Conservation (phyloP, 2,113 vertebrate species). For the Phalacrocorax aristotelis region DNA sequence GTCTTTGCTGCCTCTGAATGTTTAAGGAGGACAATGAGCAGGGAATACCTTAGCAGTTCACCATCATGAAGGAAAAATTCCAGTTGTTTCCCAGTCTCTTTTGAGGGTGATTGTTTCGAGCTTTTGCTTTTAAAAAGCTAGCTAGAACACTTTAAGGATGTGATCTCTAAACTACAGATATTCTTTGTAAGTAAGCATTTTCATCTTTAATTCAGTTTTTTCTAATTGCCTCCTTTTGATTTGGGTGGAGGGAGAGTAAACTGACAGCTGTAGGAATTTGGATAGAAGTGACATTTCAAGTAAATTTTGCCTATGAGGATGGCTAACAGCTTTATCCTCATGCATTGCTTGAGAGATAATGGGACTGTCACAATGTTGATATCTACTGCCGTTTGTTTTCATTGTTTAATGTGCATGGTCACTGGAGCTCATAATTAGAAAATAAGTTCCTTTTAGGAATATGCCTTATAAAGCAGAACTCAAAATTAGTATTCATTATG, state of each 20-base stretch:
- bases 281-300: not conserved
- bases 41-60: not conserved
- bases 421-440: conserved; percentile 66
- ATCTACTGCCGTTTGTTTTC: conserved; percentile 29
- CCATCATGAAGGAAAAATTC: not conserved
- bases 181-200: not conserved
- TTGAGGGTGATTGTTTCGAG: not conserved
- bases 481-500: conserved; percentile 22
- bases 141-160: not conserved
- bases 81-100: not conserved
- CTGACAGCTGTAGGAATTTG: not conserved
- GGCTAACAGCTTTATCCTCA: not conserved
- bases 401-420: conserved; percentile 58
- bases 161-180: not conserved
- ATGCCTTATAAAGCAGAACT: conserved; percentile 37
- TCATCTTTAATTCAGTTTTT: not conserved
- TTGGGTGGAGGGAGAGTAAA: not conserved
- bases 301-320: not conserved
- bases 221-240: not conserved
- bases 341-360: conserved; percentile 37
- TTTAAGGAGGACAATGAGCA: not conserved
- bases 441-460: conserved; percentile 57
- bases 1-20: not conserved
- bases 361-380: conserved; percentile 25
- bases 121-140: not conserved